phyloP scores from a whole-genome alignment of 2,888 invertebrate genomes.

The Pyrrhosoma nymphula region DNA sequence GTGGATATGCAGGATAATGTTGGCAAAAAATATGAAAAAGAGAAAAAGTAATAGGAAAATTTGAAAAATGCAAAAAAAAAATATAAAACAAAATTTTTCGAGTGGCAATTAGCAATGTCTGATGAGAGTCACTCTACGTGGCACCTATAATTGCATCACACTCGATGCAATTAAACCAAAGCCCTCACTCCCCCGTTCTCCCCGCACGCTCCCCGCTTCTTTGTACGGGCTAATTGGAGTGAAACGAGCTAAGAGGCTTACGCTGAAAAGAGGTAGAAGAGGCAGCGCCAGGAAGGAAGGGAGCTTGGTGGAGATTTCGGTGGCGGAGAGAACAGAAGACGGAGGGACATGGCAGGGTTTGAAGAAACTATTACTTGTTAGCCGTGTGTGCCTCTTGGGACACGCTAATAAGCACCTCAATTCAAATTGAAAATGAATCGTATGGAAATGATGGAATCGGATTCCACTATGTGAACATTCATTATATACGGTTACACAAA shows the following conservation, averaged over 20 bases:
- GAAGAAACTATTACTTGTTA: too few relatives aligned
- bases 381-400: too few relatives aligned
- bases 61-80: background rate
- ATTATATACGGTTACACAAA: too few relatives aligned
- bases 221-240: background rate
- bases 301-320: too few relatives aligned
- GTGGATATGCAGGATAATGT: background rate
- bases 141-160: conserved; percentile 26
- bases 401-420: too few relatives aligned
- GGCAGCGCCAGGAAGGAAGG: too few relatives aligned
- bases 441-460: too few relatives aligned
- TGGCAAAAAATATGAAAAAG: background rate
- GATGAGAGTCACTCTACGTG: conserved; percentile 26
- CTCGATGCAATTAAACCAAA: conserved; percentile 28
- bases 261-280: background rate
- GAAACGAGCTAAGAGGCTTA: conserved; percentile 24
- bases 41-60: background rate
- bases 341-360: background rate
- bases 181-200: background rate
- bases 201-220: background rate
- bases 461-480: too few relatives aligned
- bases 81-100: background rate
- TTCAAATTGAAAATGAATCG: too few relatives aligned
- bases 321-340: background rate
- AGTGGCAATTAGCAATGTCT: conserved; percentile 20